Base-by-base conservation (phyloP, 37 sponge, comb jelly and placozoan genomes). In the Beroe ovata region DNA sequence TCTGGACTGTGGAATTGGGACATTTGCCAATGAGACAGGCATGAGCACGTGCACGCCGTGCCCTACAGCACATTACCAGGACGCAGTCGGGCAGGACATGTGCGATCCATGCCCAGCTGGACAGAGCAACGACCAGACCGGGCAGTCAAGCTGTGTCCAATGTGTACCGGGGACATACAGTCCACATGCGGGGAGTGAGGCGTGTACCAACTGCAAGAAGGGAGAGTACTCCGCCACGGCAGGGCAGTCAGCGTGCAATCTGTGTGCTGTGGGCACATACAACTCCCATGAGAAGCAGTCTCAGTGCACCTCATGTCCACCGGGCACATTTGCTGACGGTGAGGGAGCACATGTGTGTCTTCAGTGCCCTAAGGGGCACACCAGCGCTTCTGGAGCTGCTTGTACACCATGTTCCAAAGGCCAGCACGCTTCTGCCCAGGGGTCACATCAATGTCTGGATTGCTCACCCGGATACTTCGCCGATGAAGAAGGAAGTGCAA, bases 321-420 rank as follows among this genome's bases (percentile, higher is more conserved):
- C 84, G 11, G 84, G 84, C n/a, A 77, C 84, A 36, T 77, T 40
- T 19, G 84, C 84, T 41, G 38, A 77, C 28, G 18, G 54, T 6
- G 14, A 42, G 23, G 84, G 84, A n/a, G n/a, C 35, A 2, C 20
- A 32, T 77, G 84, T 77, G 26, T 77, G 84, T 77, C 42, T 36
- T 0, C 36, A 77, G 8, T 77, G 84, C 33, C 84, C 84, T 3
- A 77, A 36, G 38, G 84, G 84, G n/a, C 84, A 77, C 54, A 30
- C 26, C 47, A 40, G 8, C n/a, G 1, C 21, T 22, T 42, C 39
- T 26, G 8, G 22, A 2, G 84, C 84, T 1, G 23, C 23, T 23
- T 77, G 84, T 23, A 8, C 21, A 54, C 84, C 84, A n/a, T 77
- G 84, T 41, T 42, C 39, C 20, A 42, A 42, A 6, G 84, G 84